A percentile compares a stretch with the other conserved stretches of the same genome.
These are phyloP conservation scores for Pediacus dermestoides DNA, from an alignment of 2,888 invertebrate species.

Conservation along the genomic window DNA sequence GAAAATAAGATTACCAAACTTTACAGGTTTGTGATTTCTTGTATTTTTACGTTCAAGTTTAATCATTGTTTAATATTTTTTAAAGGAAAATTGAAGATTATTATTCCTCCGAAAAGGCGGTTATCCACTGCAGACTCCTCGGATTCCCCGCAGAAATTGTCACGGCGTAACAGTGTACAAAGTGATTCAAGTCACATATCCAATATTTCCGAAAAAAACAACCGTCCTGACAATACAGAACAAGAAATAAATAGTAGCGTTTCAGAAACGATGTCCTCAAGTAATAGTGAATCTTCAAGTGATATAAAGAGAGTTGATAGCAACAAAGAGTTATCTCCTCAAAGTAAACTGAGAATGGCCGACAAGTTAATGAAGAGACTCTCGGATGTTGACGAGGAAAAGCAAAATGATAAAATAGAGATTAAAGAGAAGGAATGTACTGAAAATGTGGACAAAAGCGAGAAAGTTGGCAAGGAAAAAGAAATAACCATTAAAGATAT, in stretches of 20 bases:
- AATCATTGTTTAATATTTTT: too few species aligned
- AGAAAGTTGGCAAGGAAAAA: not conserved
- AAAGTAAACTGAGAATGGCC: slow-evolving; percentile 40
- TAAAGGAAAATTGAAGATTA: too few species aligned
- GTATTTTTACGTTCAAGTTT: too few species aligned
- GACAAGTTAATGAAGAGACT: slow-evolving; percentile 44
- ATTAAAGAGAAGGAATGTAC: slow-evolving; percentile 9
- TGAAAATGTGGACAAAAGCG: slow-evolving; percentile 10
- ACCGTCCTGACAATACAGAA: slow-evolving; percentile 37
- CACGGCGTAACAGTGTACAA: slow-evolving; percentile 38
- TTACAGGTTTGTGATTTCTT: too few species aligned
- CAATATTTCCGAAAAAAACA: slow-evolving; percentile 39
- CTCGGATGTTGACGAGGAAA: slow-evolving; percentile 25
- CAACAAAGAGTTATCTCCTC: slow-evolving; percentile 38
- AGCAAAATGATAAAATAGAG: not conserved
- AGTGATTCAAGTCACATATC: slow-evolving; percentile 37
- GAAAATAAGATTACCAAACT: slow-evolving; percentile 2
- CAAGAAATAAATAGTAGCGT: slow-evolving; percentile 28
- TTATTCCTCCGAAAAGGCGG: too few species aligned
- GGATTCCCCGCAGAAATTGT: slow-evolving; percentile 17
- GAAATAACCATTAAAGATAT: too few species aligned
- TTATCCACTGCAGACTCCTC: slow-evolving; percentile 18
- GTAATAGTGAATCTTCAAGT: slow-evolving; percentile 25
- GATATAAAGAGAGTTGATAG: too few species aligned
- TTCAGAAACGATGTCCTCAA: slow-evolving; percentile 29